Conservation (phyloP, 2,113 vertebrate species). For the Oreochromis spilurus region DNA sequence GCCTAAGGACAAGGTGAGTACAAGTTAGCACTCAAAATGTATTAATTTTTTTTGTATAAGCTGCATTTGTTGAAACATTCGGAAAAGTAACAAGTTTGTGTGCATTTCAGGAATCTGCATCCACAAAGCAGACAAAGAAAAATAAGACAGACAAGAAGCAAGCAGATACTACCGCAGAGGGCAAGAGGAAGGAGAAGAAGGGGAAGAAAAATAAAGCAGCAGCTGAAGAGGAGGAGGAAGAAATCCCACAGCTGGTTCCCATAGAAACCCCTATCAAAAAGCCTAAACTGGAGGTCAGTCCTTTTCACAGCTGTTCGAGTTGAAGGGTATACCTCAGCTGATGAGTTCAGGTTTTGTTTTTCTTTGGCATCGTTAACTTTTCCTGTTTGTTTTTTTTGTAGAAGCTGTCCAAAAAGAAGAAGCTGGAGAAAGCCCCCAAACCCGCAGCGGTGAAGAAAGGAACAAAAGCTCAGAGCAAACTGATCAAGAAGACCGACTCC, state of each 20-base stretch:
- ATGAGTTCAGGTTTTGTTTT: not conserved
- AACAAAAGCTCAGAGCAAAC: slow-evolving; percentile 8
- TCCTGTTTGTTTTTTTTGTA: not conserved
- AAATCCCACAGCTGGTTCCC: slow-evolving; percentile 73
- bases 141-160: not conserved
- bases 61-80: not conserved
- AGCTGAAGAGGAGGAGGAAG: slow-evolving; percentile 28
- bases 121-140: not conserved
- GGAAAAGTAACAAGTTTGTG: not conserved
- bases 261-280: slow-evolving; percentile 62
- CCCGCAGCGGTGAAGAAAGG: slow-evolving; percentile 11
- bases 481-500: slow-evolving; percentile 6
- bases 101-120: slow-evolving; percentile 1
- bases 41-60: not conserved
- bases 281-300: slow-evolving; percentile 62
- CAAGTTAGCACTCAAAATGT: not conserved
- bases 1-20: slow-evolving; percentile 5
- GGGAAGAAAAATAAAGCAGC: not conserved
- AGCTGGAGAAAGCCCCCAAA: slow-evolving; percentile 38
- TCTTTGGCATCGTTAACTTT: accelerated
- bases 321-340: not conserved
- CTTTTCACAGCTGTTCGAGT: not conserved
- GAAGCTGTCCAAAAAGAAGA: slow-evolving; percentile 38
- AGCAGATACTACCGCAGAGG: not conserved
- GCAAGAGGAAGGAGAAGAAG: not conserved